A percentile compares a stretch with the other conserved stretches of the same genome.
These are phyloP conservation scores for Drosophila funebris DNA, from an alignment of 1,140 invertebrate species.

Conservation along the genomic window DNA sequence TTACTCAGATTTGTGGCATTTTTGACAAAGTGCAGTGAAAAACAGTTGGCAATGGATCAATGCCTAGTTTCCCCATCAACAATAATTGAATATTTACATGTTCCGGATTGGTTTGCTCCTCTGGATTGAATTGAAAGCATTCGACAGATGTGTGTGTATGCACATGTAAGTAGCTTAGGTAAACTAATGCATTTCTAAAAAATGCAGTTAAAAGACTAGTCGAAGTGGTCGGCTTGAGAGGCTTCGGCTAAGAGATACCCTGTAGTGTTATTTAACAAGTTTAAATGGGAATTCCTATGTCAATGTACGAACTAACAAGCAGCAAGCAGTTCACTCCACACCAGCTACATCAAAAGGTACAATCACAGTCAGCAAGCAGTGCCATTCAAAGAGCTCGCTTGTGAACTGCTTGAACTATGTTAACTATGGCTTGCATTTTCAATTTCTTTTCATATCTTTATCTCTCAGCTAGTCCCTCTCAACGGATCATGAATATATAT, in stretches of 20 bases:
- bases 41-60: background rate
- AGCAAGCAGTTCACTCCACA: too few relatives aligned
- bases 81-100: constrained; percentile 55
- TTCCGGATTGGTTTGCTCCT: constrained; percentile 6
- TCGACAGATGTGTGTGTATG: background rate
- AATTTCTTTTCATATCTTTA: too few relatives aligned
- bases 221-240: background rate
- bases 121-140: constrained; percentile 20
- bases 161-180: constrained; percentile 21
- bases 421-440: too few relatives aligned
- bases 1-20: background rate
- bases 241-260: background rate
- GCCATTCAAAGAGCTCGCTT: too few relatives aligned
- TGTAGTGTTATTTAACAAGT: background rate
- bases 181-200: background rate
- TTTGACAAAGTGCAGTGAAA: constrained; percentile 26
- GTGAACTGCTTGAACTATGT: too few relatives aligned
- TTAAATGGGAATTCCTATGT: too few relatives aligned
- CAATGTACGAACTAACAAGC: too few relatives aligned
- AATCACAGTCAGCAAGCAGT: too few relatives aligned
- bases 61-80: too few relatives aligned
- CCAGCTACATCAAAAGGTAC: too few relatives aligned
- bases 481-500: too few relatives aligned
- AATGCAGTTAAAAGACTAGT: constrained; percentile 2
- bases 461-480: too few relatives aligned